A percentile compares a stretch with the other conserved stretches of the same genome.
Conservation (phyloP, 2,888 invertebrate species). For the Craniophora ligustri region DNA sequence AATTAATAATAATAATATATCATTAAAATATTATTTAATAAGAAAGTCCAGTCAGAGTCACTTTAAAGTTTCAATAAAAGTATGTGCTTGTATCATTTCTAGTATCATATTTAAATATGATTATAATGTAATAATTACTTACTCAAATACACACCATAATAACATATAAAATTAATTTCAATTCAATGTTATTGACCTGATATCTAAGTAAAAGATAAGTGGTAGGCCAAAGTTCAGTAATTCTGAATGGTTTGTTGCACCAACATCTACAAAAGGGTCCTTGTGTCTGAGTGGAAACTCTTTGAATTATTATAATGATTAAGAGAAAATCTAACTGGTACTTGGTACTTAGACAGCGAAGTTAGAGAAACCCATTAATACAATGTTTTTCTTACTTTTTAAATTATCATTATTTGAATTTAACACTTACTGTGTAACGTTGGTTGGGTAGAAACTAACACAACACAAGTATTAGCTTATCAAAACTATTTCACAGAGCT, state of each 20-base stretch:
- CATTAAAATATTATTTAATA: too few relatives aligned
- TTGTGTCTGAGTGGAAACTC: not conserved
- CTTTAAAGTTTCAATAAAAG: too few relatives aligned
- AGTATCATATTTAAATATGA: too few relatives aligned
- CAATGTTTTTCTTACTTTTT: not conserved
- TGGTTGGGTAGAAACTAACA: conserved; percentile 15
- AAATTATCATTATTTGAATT: not conserved
- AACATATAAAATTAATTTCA: not conserved
- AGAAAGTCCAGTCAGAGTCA: too few relatives aligned
- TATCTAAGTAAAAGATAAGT: too few relatives aligned
- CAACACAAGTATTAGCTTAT: conserved; percentile 26
- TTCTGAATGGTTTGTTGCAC: not conserved
- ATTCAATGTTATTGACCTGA: not conserved
- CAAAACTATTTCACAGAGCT: conserved; percentile 13
- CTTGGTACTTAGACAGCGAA: too few relatives aligned
- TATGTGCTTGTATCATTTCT: too few relatives aligned
- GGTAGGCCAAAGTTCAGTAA: not conserved
- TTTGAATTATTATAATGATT: not conserved
- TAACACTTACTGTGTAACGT: conserved; percentile 37
- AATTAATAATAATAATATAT: too few relatives aligned
- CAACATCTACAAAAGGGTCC: not conserved
- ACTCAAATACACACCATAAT: too few relatives aligned
- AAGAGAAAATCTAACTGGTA: not conserved
- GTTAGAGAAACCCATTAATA: too few relatives aligned
- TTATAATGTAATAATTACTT: too few relatives aligned